These are phyloP conservation scores for Octopus bimaculoides DNA, from an alignment of 1,140 invertebrate species.

Conservation along the genomic window DNA sequence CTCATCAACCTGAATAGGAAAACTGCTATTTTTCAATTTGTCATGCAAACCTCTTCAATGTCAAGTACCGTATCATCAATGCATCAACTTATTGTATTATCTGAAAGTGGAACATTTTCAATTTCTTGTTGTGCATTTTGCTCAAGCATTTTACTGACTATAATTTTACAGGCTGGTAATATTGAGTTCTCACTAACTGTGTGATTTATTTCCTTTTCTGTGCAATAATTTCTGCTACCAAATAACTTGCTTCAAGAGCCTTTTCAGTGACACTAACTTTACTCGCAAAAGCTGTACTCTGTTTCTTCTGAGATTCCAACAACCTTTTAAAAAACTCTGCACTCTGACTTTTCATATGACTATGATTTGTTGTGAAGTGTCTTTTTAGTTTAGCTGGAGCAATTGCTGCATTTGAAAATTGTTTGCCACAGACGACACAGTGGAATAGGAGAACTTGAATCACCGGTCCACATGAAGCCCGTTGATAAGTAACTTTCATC, in stretches of 20 bases:
- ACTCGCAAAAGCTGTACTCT: background rate
- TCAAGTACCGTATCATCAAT: background rate
- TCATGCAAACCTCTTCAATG: background rate
- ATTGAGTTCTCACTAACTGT: background rate
- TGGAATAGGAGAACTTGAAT: background rate
- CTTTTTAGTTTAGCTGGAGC: background rate
- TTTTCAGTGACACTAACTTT: background rate
- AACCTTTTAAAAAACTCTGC: conserved; percentile 1
- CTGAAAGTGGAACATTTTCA: conserved; percentile 4
- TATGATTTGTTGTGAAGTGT: conserved; percentile 8
- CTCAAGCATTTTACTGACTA: conserved; percentile 4
- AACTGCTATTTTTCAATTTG: conserved; percentile 4
- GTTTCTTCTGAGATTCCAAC: background rate
- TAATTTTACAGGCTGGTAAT: background rate
- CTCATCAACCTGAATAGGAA: conserved; percentile 3
- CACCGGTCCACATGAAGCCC: conserved; percentile 8
- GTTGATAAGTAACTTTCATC: conserved; percentile 1
- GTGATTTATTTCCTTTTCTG: background rate
- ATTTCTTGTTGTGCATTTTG: background rate
- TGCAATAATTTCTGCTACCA: background rate
- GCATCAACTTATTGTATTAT: background rate
- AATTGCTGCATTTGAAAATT: conserved; percentile 5
- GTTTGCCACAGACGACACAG: conserved; percentile 1
- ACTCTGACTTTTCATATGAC: background rate
- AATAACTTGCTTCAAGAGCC: background rate